A percentile compares a stretch with the other conserved stretches of the same genome.
phyloP scores from a whole-genome alignment of 2,888 invertebrate species.

The Parasteatoda lunata region DNA sequence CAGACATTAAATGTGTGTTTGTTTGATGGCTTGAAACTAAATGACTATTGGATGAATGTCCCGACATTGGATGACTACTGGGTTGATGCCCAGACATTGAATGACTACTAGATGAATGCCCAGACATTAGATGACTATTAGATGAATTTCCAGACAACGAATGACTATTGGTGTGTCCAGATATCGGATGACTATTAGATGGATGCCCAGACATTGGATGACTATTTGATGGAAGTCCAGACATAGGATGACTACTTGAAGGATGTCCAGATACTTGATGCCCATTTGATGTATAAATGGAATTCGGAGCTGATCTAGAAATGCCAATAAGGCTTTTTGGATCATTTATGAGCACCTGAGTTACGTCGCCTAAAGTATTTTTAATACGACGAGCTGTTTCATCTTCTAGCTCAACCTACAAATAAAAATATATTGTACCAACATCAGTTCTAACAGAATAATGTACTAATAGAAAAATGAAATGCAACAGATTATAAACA shows the following conservation, averaged over 20 bases:
- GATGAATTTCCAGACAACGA: slow-evolving; percentile 17
- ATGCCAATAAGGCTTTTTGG: slow-evolving; percentile 67
- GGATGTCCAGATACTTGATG: slow-evolving; percentile 31
- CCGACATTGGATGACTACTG: slow-evolving; percentile 5
- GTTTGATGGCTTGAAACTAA: slow-evolving; percentile 10
- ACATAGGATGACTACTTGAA: slow-evolving; percentile 9
- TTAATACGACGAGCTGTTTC: slow-evolving; percentile 68
- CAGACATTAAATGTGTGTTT: slow-evolving; percentile 1
- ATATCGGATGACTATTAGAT: slow-evolving; percentile 12
- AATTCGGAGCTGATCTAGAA: slow-evolving; percentile 24
- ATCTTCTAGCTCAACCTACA: slow-evolving; percentile 69
- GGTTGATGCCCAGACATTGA: slow-evolving; percentile 12
- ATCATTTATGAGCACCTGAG: slow-evolving; percentile 60
- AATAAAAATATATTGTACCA: slow-evolving; percentile 6
- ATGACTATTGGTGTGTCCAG: slow-evolving; percentile 13
- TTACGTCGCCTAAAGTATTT: slow-evolving; percentile 68
- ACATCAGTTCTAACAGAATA: background rate
- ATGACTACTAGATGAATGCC: slow-evolving; percentile 21
- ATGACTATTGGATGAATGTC: slow-evolving; percentile 8
- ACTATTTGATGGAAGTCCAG: slow-evolving; percentile 24
- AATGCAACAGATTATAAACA: too few relatives aligned
- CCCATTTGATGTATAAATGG: slow-evolving; percentile 4
- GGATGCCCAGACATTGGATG: slow-evolving; percentile 4
- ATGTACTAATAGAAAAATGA: background rate
- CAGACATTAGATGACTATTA: slow-evolving; percentile 9